These are phyloP conservation scores for Miopithecus talapoin DNA, from an alignment of 2,797 vertebrate species.

Conservation along the genomic window DNA sequence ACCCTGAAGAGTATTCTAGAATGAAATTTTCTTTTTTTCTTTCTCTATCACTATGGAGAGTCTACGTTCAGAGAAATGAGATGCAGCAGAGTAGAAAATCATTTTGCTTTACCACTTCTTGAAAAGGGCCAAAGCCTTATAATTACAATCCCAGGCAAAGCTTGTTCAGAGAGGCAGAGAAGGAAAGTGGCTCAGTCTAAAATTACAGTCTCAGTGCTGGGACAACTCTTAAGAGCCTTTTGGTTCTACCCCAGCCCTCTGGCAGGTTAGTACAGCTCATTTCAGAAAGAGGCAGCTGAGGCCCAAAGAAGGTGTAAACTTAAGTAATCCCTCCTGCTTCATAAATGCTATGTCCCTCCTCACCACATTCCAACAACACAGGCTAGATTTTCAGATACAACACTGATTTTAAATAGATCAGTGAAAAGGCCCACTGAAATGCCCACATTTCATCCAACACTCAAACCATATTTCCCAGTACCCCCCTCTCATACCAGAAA, in stretches of 20 bases:
- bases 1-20: conserved; percentile 24
- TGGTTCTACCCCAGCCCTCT: background rate
- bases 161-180: background rate
- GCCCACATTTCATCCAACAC: background rate
- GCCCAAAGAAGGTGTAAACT: background rate
- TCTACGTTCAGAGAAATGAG: conserved; percentile 52
- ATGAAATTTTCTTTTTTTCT: conserved; percentile 28
- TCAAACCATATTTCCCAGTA: background rate
- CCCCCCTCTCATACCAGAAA: background rate
- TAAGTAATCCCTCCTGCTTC: background rate
- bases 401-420: background rate
- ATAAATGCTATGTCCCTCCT: background rate
- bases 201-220: background rate
- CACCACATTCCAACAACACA: background rate
- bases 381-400: background rate
- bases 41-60: background rate
- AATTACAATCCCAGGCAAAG: background rate
- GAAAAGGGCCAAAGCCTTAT: conserved; percentile 25
- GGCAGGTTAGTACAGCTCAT: background rate
- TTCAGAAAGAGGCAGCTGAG: conserved; percentile 2
- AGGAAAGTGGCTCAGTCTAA: background rate
- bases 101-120: conserved; percentile 23
- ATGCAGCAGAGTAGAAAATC: conserved; percentile 46
- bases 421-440: background rate
- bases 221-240: background rate